phyloP scores from a whole-genome alignment of 2,797 vertebrate species.

The Trichosurus vulpecula region DNA sequence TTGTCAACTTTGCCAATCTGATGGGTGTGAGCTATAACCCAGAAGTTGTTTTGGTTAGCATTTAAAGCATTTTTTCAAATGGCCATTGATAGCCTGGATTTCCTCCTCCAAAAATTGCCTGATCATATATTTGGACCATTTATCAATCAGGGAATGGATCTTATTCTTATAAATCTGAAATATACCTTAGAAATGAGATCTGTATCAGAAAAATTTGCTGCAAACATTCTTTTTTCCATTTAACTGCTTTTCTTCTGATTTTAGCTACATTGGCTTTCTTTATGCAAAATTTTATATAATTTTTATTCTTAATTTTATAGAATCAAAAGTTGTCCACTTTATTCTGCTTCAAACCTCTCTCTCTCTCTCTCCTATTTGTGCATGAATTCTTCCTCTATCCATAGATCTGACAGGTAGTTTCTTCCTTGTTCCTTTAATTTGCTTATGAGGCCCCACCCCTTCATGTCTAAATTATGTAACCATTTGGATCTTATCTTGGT shows the following conservation, averaged over 20 bases:
- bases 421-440: neutral
- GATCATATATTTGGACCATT: neutral
- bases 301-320: neutral
- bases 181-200: neutral
- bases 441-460: neutral
- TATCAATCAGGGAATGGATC: neutral
- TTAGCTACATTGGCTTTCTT: neutral
- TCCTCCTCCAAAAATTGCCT: neutral
- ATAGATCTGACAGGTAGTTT: neutral
- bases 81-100: neutral
- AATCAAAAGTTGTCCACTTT: neutral
- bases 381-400: neutral
- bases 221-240: neutral
- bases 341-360: neutral
- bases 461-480: neutral
- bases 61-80: neutral
- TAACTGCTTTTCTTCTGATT: neutral
- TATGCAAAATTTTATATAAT: neutral
- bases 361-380: neutral
- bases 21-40: neutral
- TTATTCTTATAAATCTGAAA: neutral
- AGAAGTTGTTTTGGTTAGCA: neutral
- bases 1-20: neutral
- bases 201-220: neutral
- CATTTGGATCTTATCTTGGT: neutral